Evolutionary conservation across 2,113 vertebrate genomes (phyloP).

Genomic region (Cisticola juncidis): DNA sequence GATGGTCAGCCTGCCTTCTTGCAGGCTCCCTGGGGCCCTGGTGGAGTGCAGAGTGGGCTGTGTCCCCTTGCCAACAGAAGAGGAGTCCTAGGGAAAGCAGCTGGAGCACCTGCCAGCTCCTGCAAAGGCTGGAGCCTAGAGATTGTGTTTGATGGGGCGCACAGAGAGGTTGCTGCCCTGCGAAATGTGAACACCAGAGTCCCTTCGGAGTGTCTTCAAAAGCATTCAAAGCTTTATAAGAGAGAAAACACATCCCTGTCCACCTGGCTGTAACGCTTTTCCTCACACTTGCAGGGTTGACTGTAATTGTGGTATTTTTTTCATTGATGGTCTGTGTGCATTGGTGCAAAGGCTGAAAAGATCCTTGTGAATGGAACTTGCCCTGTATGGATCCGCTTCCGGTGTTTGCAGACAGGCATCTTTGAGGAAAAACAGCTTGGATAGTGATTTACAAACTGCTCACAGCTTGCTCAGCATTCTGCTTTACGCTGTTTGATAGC

Average conservation of each 20-base stretch:
- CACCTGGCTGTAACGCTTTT: not conserved
- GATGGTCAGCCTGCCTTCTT: not conserved
- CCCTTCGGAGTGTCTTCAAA: not conserved
- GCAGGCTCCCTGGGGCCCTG: not conserved
- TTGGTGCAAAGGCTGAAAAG: not conserved
- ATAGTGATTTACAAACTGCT: not conserved
- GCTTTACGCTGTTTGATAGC: not conserved
- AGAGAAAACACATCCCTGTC: not conserved
- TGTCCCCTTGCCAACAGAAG: not conserved
- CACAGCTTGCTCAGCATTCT: not conserved
- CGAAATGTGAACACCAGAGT: not conserved
- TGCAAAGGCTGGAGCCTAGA: not conserved
- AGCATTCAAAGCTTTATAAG: not conserved
- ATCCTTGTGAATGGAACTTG: not conserved
- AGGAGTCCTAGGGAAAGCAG: not conserved
- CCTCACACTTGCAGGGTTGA: not conserved
- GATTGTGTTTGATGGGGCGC: not conserved
- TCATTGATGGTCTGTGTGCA: not conserved
- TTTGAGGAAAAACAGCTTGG: not conserved
- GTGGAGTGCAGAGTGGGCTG: not conserved
- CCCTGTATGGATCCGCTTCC: not conserved
- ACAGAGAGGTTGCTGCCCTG: not conserved
- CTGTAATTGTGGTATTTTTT: not conserved
- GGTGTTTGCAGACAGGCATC: not conserved
- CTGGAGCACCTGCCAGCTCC: not conserved